Conservation (phyloP, 2,888 invertebrate species). For the Drosophila kokeensis region DNA sequence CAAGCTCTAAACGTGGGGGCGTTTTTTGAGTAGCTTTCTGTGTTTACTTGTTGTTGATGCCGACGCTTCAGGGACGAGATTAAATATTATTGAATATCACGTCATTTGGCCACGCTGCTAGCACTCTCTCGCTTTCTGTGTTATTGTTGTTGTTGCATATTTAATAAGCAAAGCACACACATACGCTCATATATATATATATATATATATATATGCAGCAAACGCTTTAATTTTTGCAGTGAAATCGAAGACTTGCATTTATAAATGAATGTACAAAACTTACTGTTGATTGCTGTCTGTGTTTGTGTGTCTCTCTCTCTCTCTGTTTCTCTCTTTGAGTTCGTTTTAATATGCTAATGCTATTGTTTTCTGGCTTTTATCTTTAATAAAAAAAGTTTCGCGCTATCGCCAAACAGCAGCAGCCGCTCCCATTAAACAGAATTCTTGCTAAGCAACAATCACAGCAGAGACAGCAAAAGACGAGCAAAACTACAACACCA, state of each 20-base stretch:
- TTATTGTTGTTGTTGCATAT: conserved; percentile 49
- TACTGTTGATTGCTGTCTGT: conserved; percentile 35
- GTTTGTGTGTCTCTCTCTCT: background rate
- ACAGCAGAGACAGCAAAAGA: conserved; percentile 36
- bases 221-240: conserved; percentile 49
- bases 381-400: conserved; percentile 70
- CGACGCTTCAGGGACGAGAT: conserved; percentile 44
- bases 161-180: conserved; percentile 48
- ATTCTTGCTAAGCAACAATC: conserved; percentile 52
- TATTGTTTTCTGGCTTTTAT: conserved; percentile 51
- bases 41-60: conserved; percentile 38
- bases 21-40: conserved; percentile 34
- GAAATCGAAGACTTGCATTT: conserved; percentile 67
- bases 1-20: conserved; percentile 39
- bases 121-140: conserved; percentile 16
- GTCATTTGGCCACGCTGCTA: conserved; percentile 55
- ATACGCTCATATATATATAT: background rate
- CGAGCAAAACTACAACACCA: conserved; percentile 17
- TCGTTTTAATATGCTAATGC: conserved; percentile 61
- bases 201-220: conserved; percentile 2
- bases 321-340: conserved; percentile 1
- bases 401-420: conserved; percentile 72
- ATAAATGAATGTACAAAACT: conserved; percentile 49
- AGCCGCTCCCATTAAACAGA: conserved; percentile 68
- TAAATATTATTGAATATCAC: conserved; percentile 67